Conservation (phyloP, 1,140 invertebrate genomes). For the Chelonus insularis region DNA sequence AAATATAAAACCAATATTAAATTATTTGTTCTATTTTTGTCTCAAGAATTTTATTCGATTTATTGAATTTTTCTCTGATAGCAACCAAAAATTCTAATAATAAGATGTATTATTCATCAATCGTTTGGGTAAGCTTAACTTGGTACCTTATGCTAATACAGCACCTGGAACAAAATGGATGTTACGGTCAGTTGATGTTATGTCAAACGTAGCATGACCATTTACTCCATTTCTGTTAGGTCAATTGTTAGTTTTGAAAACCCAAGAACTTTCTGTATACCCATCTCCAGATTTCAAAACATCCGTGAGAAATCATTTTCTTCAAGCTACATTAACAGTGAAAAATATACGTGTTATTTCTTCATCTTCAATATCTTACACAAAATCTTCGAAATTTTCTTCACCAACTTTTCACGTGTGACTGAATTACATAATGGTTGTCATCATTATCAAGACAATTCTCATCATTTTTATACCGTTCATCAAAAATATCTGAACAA, state of each 20-base stretch:
- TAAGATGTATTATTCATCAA: too few species aligned
- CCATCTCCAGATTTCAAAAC: not conserved
- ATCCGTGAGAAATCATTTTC: constrained; percentile 5
- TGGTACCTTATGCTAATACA: too few species aligned
- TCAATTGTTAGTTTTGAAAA: not conserved
- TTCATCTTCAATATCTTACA: not conserved
- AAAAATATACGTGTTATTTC: not conserved
- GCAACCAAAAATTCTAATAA: too few species aligned
- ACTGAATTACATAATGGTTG: constrained; percentile 1
- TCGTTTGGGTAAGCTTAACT: too few species aligned
- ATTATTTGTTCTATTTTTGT: too few species aligned
- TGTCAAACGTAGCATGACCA: constrained; percentile 8
- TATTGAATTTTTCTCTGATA: too few species aligned
- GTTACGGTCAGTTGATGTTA: not conserved
- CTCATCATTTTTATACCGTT: not conserved
- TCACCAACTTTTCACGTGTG: not conserved
- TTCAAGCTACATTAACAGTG: not conserved
- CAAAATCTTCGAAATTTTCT: constrained; percentile 1
- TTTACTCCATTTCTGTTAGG: not conserved
- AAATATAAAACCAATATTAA: too few species aligned
- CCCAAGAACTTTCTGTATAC: not conserved
- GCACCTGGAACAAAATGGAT: too few species aligned
- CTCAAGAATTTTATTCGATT: too few species aligned
- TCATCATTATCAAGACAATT: not conserved
- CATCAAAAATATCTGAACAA: too few species aligned